Evolutionary conservation across 2,113 vertebrate genomes (phyloP).

Genomic region (Lichenostomus cassidix): DNA sequence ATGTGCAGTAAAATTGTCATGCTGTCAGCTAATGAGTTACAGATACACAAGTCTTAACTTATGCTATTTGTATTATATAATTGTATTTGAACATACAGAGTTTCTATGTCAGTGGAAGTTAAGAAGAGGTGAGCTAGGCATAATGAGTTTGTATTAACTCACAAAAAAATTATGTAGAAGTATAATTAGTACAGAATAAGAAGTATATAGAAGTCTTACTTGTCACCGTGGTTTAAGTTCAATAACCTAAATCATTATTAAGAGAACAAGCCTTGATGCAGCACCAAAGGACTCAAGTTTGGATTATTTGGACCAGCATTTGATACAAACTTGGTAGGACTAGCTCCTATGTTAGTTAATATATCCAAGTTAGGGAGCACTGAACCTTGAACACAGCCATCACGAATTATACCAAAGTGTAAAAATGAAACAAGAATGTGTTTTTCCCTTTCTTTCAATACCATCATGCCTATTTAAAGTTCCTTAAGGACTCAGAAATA

Average conservation of each 20-base stretch:
- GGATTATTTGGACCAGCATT: neutral
- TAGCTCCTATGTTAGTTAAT: neutral
- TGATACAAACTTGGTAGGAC: neutral
- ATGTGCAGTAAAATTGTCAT: neutral
- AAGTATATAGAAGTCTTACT: neutral
- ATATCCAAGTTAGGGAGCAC: neutral
- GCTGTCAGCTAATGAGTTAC: neutral
- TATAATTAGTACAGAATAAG: neutral
- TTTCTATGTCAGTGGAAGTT: neutral
- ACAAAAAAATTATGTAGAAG: neutral
- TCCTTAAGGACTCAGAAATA: neutral
- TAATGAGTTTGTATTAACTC: neutral
- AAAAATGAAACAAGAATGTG: neutral
- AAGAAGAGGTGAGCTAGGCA: neutral
- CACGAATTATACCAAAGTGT: neutral
- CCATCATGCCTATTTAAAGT: neutral
- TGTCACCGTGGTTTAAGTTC: neutral
- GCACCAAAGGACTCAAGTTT: neutral
- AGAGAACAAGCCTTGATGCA: neutral
- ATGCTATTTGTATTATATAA: neutral
- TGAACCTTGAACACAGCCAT: neutral
- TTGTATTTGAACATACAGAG: neutral
- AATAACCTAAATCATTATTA: neutral
- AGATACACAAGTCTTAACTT: neutral
- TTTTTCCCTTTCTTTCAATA: neutral